Evolutionary conservation across 2,888 invertebrate genomes (phyloP).

Genomic region (Strigamia maritima): DNA sequence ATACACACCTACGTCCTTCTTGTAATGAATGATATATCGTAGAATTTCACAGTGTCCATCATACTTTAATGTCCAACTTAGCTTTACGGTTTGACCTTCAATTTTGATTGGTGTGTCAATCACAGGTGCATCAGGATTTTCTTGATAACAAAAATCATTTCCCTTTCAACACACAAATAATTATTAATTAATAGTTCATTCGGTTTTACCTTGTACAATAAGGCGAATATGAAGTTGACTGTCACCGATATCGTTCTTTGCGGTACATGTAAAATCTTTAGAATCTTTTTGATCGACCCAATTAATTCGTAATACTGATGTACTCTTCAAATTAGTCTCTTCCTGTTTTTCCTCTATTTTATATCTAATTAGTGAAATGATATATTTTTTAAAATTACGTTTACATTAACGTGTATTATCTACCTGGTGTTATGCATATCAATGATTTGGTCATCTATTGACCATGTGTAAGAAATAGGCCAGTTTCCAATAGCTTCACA

Average conservation of each 20-base stretch:
- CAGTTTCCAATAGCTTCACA: slow-evolving; percentile 8
- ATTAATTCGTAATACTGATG: neutral
- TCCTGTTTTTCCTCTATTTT: slow-evolving; percentile 10
- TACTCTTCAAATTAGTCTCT: neutral
- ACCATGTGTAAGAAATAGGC: slow-evolving; percentile 12
- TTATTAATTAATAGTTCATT: neutral
- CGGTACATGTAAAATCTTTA: neutral
- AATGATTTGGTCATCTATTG: neutral
- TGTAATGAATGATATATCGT: neutral
- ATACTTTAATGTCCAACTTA: neutral
- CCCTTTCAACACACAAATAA: neutral
- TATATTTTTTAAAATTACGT: neutral
- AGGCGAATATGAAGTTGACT: neutral
- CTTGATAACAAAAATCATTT: neutral
- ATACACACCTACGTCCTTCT: neutral
- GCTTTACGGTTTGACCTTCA: neutral
- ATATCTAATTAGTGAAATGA: neutral
- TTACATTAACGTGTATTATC: neutral
- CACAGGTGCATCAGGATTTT: slow-evolving; percentile 1
- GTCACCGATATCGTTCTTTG: neutral
- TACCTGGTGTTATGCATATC: neutral
- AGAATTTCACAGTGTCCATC: neutral
- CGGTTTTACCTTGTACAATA: slow-evolving; percentile 31
- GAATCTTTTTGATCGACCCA: slow-evolving; percentile 13
- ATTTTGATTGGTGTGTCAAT: neutral